Conservation (phyloP, 2,888 invertebrate genomes). For the Cecidostiba fungosa region DNA sequence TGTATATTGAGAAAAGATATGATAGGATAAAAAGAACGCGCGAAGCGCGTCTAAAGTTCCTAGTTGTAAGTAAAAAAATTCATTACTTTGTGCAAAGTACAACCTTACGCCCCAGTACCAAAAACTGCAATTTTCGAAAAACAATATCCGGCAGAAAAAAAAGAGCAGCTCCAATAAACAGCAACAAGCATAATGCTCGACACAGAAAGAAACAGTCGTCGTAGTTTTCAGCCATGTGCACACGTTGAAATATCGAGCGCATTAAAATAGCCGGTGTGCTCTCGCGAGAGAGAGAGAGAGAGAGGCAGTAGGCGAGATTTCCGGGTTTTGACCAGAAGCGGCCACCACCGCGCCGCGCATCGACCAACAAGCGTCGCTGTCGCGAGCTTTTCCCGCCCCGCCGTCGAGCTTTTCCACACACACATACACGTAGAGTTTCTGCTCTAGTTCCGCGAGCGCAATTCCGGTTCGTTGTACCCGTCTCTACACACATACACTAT, state of each 20-base stretch:
- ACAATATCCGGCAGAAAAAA: no score
- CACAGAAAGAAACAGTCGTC: slow-evolving; percentile 3
- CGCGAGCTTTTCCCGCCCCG: slow-evolving; percentile 7
- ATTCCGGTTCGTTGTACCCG: slow-evolving; percentile 36
- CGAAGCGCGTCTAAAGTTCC: no score
- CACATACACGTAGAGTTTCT: slow-evolving; percentile 11
- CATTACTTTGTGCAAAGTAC: no score
- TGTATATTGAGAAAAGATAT: no score
- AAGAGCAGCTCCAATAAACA: neutral
- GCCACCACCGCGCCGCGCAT: neutral
- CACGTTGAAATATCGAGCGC: slow-evolving; percentile 40
- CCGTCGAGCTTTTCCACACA: slow-evolving; percentile 6
- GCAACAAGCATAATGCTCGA: neutral
- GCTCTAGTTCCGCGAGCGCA: slow-evolving; percentile 36
- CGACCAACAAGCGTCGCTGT: neutral
- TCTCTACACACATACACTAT: neutral
- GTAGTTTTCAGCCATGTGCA: neutral
- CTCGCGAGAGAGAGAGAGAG: neutral
- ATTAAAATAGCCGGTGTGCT: slow-evolving; percentile 44
- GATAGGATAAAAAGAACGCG: no score
- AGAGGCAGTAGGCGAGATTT: slow-evolving; percentile 18
- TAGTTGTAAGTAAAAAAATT: no score
- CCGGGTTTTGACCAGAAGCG: slow-evolving; percentile 15
- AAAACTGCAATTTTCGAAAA: no score
- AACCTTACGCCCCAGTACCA: no score